phyloP scores from a whole-genome alignment of 2,113 vertebrate genomes.

The Platysternon megacephalum region DNA sequence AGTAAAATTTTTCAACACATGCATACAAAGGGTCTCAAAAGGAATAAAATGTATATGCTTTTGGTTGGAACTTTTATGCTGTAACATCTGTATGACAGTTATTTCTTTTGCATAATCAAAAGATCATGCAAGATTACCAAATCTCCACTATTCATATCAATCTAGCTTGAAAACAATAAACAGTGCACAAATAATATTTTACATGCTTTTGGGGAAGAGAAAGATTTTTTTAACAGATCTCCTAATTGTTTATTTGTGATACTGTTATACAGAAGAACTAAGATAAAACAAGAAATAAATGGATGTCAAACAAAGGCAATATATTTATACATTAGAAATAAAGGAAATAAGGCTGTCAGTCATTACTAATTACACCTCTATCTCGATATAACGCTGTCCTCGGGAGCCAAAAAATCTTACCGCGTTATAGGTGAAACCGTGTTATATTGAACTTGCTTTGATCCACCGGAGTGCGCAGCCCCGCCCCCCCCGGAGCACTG shows the following conservation, averaged over 20 bases:
- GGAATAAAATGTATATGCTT: neutral
- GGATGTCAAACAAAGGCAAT: constrained; percentile 23
- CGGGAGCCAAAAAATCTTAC: too few relatives aligned
- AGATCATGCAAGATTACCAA: neutral
- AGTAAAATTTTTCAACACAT: constrained; percentile 7
- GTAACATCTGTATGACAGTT: neutral
- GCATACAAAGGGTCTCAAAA: neutral
- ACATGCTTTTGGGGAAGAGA: neutral
- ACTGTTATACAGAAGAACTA: neutral
- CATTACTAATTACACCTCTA: constrained; percentile 30
- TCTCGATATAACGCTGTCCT: too few relatives aligned
- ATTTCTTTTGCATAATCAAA: neutral
- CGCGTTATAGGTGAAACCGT: too few relatives aligned
- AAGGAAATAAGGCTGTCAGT: constrained; percentile 10
- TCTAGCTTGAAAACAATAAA: neutral
- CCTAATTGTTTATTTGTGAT: neutral
- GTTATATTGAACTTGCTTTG: too few relatives aligned
- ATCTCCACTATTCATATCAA: neutral
- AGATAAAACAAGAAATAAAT: neutral
- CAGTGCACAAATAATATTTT: neutral
- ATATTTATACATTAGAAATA: constrained; percentile 28
- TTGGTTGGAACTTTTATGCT: neutral
- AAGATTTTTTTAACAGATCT: constrained; percentile 8
- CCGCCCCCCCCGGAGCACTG: too few relatives aligned
- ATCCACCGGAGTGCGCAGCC: too few relatives aligned